phyloP scores from a whole-genome alignment of 2,113 vertebrate genomes.

The Sisor rabdophorus region DNA sequence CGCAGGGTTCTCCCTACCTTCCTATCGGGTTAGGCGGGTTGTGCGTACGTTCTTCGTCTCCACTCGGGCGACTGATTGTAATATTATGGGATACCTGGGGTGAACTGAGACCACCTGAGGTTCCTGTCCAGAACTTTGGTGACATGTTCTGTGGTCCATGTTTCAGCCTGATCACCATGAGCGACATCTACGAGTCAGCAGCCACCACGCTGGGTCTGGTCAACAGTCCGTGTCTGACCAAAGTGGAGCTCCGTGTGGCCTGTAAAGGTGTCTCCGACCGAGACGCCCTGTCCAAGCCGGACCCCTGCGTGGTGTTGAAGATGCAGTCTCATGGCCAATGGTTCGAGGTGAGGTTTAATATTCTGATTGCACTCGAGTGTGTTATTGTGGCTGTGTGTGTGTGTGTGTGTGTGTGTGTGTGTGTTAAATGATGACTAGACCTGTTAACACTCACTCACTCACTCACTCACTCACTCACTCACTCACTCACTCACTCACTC shows the following conservation, averaged over 20 bases:
- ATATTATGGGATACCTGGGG: not conserved
- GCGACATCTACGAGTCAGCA: slow-evolving; percentile 75
- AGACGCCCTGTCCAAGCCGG: slow-evolving; percentile 76
- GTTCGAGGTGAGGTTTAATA: slow-evolving; percentile 73
- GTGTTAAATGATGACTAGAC: too few relatives aligned
- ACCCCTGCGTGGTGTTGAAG: slow-evolving; percentile 82
- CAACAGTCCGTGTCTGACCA: slow-evolving; percentile 79
- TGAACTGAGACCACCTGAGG: not conserved
- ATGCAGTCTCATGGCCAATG: slow-evolving; percentile 81
- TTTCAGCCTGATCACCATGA: slow-evolving; percentile 60
- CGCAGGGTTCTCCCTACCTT: too few relatives aligned
- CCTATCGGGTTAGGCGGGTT: too few relatives aligned
- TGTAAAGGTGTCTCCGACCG: slow-evolving; percentile 78
- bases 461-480: slow-evolving; percentile 17
- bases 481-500: slow-evolving; percentile 1
- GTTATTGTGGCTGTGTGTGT: not conserved
- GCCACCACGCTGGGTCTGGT: slow-evolving; percentile 75
- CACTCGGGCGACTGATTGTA: not conserved
- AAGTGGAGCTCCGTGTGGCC: slow-evolving; percentile 83
- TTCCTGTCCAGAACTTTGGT: too few relatives aligned
- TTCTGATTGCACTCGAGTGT: not conserved
- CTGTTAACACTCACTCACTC: not conserved
- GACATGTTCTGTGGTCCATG: not conserved
- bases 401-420: too few relatives aligned
- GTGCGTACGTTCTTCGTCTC: not conserved